Conservation (phyloP, 1,140 invertebrate genomes). For the Nixonia krombeini region DNA sequence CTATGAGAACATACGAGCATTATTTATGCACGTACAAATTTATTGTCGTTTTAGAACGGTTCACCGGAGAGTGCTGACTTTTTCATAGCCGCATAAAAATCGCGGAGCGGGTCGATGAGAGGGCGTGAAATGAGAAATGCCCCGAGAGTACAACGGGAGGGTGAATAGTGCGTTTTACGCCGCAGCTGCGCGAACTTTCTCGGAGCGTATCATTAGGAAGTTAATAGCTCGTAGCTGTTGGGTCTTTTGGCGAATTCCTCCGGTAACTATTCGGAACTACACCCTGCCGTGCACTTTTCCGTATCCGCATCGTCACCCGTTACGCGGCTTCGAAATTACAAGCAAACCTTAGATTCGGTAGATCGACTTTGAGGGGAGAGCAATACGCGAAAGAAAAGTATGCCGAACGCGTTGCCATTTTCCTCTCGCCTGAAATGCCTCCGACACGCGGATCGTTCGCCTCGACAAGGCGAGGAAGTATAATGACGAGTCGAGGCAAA, state of each 20-base stretch:
- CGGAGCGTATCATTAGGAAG: slow-evolving; percentile 65
- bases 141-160: slow-evolving; percentile 41
- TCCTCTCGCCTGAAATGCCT: slow-evolving; percentile 8
- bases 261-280: no score
- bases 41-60: neutral
- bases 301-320: no score
- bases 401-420: no score
- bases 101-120: slow-evolving; percentile 34
- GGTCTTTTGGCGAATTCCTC: slow-evolving; percentile 58
- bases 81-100: slow-evolving; percentile 42
- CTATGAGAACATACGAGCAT: no score
- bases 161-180: slow-evolving; percentile 53
- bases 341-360: no score
- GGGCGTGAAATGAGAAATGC: slow-evolving; percentile 32
- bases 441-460: neutral
- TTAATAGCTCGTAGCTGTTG: slow-evolving; percentile 65
- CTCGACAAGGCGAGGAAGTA: slow-evolving; percentile 44
- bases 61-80: slow-evolving; percentile 22
- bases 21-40: no score
- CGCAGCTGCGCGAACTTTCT: slow-evolving; percentile 55
- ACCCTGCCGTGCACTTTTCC: slow-evolving; percentile 50
- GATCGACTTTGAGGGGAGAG: no score
- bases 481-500: slow-evolving; percentile 58
- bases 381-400: no score
- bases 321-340: no score